Percentiles rank a stretch among this genome's conserved stretches.
phyloP scores from a whole-genome alignment of 2,113 vertebrate genomes.

The Albula glossodonta region DNA sequence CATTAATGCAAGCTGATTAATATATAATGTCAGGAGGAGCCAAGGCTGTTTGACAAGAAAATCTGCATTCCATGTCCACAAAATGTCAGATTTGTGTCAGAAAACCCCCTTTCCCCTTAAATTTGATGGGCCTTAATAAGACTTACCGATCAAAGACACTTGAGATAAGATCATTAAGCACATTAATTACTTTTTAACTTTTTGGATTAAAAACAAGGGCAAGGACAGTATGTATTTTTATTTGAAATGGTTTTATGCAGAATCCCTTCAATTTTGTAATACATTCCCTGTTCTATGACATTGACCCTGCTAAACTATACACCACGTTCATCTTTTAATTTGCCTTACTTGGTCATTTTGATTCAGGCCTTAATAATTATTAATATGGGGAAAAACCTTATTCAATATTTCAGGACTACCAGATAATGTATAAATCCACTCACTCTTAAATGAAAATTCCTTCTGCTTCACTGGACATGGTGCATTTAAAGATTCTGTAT shows the following conservation, averaged over 20 bases:
- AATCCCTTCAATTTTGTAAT: neutral
- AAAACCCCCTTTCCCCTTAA: neutral
- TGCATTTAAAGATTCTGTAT: neutral
- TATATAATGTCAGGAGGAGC: neutral
- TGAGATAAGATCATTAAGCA: neutral
- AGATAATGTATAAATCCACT: constrained; percentile 14
- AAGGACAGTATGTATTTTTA: neutral
- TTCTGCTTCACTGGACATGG: constrained; percentile 27
- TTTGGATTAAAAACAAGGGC: constrained; percentile 1
- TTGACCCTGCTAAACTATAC: neutral
- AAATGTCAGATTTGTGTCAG: neutral
- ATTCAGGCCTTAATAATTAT: neutral
- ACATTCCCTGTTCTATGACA: neutral
- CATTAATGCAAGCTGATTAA: neutral
- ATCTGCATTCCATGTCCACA: too few relatives aligned
- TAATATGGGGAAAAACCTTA: neutral
- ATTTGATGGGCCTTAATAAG: neutral
- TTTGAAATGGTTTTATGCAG: neutral
- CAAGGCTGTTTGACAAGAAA: too few relatives aligned
- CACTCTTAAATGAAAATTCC: constrained; percentile 23
- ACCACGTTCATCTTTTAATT: neutral
- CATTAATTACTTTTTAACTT: too few relatives aligned
- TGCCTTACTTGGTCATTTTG: constrained; percentile 2
- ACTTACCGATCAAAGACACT: neutral
- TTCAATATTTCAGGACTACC: constrained; percentile 4